Base-by-base conservation (phyloP, 30 jellyfish, hydroid and myxozoan species). In the Aurelia sp. region DNA sequence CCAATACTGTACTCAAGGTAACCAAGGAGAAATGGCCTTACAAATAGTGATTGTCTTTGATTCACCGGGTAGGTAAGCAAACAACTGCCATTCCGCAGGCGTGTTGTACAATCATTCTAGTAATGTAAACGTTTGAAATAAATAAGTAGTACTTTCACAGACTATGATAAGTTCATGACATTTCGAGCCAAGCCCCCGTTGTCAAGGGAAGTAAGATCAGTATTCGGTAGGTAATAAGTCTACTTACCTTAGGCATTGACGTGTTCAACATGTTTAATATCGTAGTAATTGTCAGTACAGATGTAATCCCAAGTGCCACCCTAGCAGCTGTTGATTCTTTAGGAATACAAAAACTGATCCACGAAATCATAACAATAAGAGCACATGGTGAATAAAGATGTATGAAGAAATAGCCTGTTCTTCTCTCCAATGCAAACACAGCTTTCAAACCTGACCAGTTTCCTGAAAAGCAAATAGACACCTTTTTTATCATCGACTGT, bases 281-380 rank as follows among this genome's bases (percentile, higher is more conserved):
- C 8, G 97, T 90, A 7, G 97, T 90, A 12, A 90, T 90, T 23
- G 97, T 90, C 69, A 90, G 65, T 22, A 90, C 97, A 13, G 97
- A 90, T 23, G 97, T 90, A 52, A 90, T 90, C 3, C 97, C 97
- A 22, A 90, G 92, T 19, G 97, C 97, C n/a, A 90, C 97, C 13
- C 97, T 76, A 13, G 97, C 97, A 7, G 97, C 97, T n/a, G 97
- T 90, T 18, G 97, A 90, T 66, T 90, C 97, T 66, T 90, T 90
- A 15, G 97, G 97, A 19, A 90, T 90, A 82, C 97, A 90, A 66
- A 90, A 90, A 44, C 97, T 90, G 82, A 90, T 90, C 97, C 97
- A 90, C 0, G 94, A 79, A 13, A 90, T 90, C 97, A 90, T 90
- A 13, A 90, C 97, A 52, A 90, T 90, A 23, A 90, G 88, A 31